These are phyloP conservation scores for Phenganax subtilis DNA, from an alignment of 92 coral and sea anemone species.

Conservation along the genomic window DNA sequence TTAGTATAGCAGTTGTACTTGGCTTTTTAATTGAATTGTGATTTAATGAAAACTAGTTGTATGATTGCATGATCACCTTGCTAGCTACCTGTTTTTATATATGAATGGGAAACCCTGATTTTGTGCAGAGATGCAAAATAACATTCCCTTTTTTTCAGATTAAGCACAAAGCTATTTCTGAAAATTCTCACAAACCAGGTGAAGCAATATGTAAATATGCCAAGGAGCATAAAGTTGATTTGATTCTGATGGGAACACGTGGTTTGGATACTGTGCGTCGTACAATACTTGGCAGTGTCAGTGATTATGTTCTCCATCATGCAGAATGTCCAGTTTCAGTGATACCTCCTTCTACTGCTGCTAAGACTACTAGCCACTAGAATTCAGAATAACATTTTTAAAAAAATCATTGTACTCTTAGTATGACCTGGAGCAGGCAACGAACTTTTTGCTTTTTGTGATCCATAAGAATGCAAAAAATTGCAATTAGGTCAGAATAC, in stretches of 20 bases:
- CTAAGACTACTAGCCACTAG: neutral
- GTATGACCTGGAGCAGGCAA: no score
- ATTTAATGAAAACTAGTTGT: neutral
- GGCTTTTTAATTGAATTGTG: neutral
- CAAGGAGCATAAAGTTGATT: slow-evolving; percentile 27
- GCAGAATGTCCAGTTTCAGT: slow-evolving; percentile 40
- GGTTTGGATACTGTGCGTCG: slow-evolving; percentile 34
- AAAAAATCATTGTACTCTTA: neutral
- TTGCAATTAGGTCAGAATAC: no score
- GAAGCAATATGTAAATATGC: slow-evolving; percentile 34
- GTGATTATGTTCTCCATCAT: slow-evolving; percentile 39
- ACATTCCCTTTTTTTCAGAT: slow-evolving; percentile 5
- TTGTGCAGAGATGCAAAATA: no score
- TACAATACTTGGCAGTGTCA: slow-evolving; percentile 37
- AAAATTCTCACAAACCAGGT: slow-evolving; percentile 24
- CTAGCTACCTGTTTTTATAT: no score
- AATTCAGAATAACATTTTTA: neutral
- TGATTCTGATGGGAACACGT: slow-evolving; percentile 43
- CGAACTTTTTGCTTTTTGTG: no score
- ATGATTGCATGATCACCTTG: no score
- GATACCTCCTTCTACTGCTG: neutral
- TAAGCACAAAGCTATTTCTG: slow-evolving; percentile 24
- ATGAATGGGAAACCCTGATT: no score
- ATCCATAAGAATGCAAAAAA: no score
- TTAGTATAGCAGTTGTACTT: neutral